Evolutionary conservation across 2,113 vertebrate species (phyloP).

Genomic region (Hucho hucho): DNA sequence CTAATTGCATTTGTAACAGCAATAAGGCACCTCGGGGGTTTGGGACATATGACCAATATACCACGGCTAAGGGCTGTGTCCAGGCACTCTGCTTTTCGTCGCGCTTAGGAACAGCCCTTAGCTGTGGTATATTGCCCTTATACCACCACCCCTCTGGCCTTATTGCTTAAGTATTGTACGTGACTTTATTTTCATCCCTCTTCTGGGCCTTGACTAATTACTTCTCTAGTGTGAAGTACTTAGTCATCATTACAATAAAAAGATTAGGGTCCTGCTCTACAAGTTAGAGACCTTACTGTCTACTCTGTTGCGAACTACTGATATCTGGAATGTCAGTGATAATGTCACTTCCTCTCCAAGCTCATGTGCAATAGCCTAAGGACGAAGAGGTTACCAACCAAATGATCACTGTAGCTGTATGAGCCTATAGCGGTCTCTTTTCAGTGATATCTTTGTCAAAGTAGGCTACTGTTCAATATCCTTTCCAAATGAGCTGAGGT

Average conservation of each 20-base stretch:
- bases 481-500: background rate
- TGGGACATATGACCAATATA: too few species aligned
- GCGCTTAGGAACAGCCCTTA: too few species aligned
- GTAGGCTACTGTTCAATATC: background rate
- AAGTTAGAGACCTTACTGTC: background rate
- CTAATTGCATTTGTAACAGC: too few species aligned
- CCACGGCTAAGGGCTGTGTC: too few species aligned
- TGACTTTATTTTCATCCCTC: too few species aligned
- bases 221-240: background rate
- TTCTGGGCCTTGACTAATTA: too few species aligned
- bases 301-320: background rate
- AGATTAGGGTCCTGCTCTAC: background rate
- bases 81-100: too few species aligned
- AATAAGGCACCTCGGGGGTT: too few species aligned
- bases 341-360: background rate
- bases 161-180: too few species aligned
- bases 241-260: background rate
- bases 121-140: too few species aligned
- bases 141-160: too few species aligned
- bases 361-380: too few species aligned
- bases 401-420: slow-evolving; percentile 12
- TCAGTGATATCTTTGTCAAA: slow-evolving; percentile 20
- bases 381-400: background rate
- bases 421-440: slow-evolving; percentile 20
- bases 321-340: slow-evolving; percentile 4